phyloP scores from a whole-genome alignment of 2,797 vertebrate genomes.

The Urocyon cinereoargenteus region DNA sequence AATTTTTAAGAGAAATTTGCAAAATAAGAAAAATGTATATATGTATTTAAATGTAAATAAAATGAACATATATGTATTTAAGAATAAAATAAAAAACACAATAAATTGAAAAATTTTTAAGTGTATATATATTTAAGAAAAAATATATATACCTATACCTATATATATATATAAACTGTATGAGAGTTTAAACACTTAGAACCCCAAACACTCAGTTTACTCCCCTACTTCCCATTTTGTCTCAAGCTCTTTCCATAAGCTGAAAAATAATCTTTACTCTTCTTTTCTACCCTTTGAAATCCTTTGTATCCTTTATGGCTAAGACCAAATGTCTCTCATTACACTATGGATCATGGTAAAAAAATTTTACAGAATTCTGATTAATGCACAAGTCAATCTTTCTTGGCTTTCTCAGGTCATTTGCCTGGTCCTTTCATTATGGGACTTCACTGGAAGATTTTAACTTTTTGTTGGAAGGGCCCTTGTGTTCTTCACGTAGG shows the following conservation, averaged over 20 bases:
- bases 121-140: neutral
- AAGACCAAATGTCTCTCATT: neutral
- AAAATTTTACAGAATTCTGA: neutral
- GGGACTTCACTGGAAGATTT: neutral
- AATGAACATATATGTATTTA: no score
- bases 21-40: neutral
- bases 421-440: neutral
- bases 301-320: neutral
- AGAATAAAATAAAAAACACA: no score
- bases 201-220: rapidly evolving
- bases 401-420: neutral
- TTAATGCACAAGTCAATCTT: neutral
- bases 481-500: neutral
- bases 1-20: neutral
- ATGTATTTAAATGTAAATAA: neutral
- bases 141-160: neutral
- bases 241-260: neutral
- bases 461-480: neutral
- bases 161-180: no score
- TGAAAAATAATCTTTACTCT: neutral
- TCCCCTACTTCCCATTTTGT: neutral
- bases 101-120: no score
- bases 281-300: neutral
- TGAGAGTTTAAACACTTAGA: neutral
- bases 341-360: neutral